Base-by-base conservation (phyloP, 1,140 invertebrate species). In the Macrosteles quadrilineatus region DNA sequence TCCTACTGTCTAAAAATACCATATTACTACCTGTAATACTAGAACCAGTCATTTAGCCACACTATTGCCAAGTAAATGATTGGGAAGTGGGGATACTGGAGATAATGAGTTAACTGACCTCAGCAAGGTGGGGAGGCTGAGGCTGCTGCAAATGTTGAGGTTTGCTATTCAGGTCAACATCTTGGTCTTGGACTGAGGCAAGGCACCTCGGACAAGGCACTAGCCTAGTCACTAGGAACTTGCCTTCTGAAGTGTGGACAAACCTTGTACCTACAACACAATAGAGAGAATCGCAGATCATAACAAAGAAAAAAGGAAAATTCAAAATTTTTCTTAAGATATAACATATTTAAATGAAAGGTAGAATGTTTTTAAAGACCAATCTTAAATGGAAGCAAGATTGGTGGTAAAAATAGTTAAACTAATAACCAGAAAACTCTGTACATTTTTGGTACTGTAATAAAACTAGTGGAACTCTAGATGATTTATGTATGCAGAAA, bases 191-290 rank as follows among this genome's bases (percentile, higher is more conserved):
- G 6, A 62, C 17, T 68, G 64, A 68, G 69, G 72, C 72, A 14
- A 96, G 81, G 80, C 97, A 98, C 6, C 87, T 85, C 0, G 94
- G 91, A 81, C 98, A 99, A 0, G 96, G 94, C 53, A 98, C 91
- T 21, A 99, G 77, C n/a, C 98, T 84, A 0, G 95, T 98, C 11
- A 99, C 94, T 27, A 99, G 82, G 78, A 98, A 93, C 73, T 94
- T 90, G 0, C 98, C 98, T 79, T 98, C 96, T 0, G 95, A 97
- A 0, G 96, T 98, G 78, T 99, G 98, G 0, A 97, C 95, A 82
- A 99, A 99, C 50, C 97, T 86, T 1, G 97, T 98, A 4, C 97
- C 92, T 74, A 36, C 62, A 14, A 64, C 30, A 64, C 11, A 3
- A 62, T 12, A 19, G 23, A n/a, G n/a, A 11, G n/a, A 11, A 11